Percentiles rank a stretch among this genome's conserved stretches.
Conservation (phyloP, 1,140 invertebrate genomes). For the Anthonomus grandis region DNA sequence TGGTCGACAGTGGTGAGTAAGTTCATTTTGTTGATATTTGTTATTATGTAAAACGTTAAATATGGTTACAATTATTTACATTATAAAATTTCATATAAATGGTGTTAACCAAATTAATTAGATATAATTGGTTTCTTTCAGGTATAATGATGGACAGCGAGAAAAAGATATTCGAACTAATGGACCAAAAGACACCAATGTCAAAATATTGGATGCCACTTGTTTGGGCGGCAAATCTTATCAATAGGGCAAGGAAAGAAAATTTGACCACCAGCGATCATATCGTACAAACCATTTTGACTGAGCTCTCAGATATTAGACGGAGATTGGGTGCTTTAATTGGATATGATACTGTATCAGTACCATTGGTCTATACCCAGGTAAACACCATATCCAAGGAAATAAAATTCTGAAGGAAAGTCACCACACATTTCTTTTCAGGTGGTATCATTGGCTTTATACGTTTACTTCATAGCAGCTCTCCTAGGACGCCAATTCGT, state of each 20-base stretch:
- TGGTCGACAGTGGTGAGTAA: constrained; percentile 80
- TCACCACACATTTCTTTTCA: constrained; percentile 50
- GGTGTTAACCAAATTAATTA: too few species aligned
- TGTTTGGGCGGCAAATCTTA: constrained; percentile 88
- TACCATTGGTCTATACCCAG: constrained; percentile 97
- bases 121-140: constrained; percentile 47
- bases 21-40: too few species aligned
- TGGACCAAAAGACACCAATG: constrained; percentile 83
- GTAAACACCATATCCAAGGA: too few species aligned
- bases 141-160: constrained; percentile 89
- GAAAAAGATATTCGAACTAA: constrained; percentile 82
- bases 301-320: constrained; percentile 79
- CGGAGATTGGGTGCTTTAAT: constrained; percentile 75
- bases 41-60: too few species aligned
- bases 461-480: constrained; percentile 88
- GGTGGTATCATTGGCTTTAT: constrained; percentile 89
- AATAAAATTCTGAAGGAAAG: too few species aligned
- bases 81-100: too few species aligned
- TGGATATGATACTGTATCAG: constrained; percentile 94
- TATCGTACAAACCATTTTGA: constrained; percentile 79
- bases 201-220: constrained; percentile 92
- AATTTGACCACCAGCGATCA: constrained; percentile 78
- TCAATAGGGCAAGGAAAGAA: constrained; percentile 79
- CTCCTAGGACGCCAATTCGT: constrained; percentile 81
- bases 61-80: too few species aligned